Evolutionary conservation across 2,888 invertebrate species (phyloP), one percentile per base, ranked within the genome.

Genomic region (Plemyria rubiginata): DNA sequence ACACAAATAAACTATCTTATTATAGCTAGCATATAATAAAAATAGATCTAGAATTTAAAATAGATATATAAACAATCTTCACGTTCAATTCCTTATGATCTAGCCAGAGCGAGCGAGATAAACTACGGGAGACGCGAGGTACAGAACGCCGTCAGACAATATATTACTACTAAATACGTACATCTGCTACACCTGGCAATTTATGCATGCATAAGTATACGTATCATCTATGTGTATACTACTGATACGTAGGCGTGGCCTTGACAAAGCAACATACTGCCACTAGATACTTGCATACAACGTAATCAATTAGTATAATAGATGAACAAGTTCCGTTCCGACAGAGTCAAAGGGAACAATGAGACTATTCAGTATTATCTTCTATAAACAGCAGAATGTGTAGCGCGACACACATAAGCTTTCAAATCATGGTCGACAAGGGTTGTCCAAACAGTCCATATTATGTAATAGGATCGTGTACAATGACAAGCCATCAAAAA

Each of bases 251-350:
- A 62, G 61, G 65, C 61, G 66, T 70, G 74, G 71, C 80, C 78
- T 78, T 80, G 79, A 62, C 76, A 78, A 77, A 73, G 75, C 79
- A 71, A 69, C 69, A 71, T 56, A 67, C 66, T 75, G 74, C 73
- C 54, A 56, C 66, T 50, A 62, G 66, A 67, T 65, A 62, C 61
- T 51, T 62, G 58, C 56, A 59, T 60, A 51, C 54, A 36, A 48
- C 52, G 32, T 45, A 57, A 57, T 64, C 67, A 65, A 60, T 60
- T 67, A 66, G 51, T 60, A 48, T 66, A 63, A 52, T 54, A 65
- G 62, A 59, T 61, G 56, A 55, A 54, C 62, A 60, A 53, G 60
- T 49, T 64, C 57, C 54, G 60, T 49, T 64, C 57, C 54, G 43
- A 58, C 54, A 45, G 46, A 13, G 40, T 49, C 53, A 40, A 59